Evolutionary conservation across 2,888 invertebrate species (phyloP), one percentile per base, ranked within the genome.

Genomic region (Spodoptera exigua): DNA sequence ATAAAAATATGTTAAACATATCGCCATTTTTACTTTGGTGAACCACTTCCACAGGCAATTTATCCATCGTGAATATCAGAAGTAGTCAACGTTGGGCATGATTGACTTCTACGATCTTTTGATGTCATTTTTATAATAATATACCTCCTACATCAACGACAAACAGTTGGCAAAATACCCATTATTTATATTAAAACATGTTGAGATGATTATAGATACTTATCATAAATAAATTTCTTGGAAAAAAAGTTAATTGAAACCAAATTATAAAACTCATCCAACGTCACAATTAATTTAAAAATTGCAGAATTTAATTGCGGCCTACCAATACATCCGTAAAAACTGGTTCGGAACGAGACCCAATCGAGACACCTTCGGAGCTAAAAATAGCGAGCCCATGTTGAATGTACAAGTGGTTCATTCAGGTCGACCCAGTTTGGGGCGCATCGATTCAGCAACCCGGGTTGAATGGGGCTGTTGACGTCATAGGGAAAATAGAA

Each of bases 401-500:
- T 82, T 89, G 89, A 90, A 90, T 88, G 89, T 89, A 86, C 83
- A 78, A 84, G 87, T 81, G 85, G 79, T 87, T 84, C 92, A 93
- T 93, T 93, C 89, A 93, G 85, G 76, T 81, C 87, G 92, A 88
- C 93, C 92, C 84, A 90, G 87, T 89, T 91, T 81, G 70, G 81
- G 82, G 80, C 83, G 86, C 91, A 91, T 93, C 90, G 93, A 92
- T 93, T 93, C 89, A 91, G 78, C 82, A 86, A 70, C 79, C 79
- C 84, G 87, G 89, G 89, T 87, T 92, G 92, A 92, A 93, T 92
- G 92, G 89, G 70, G 83, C 82, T 61, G 70, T 83, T 94, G 94
- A 94, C 94, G 93, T 94, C 93, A 94, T 86, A 78, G 81, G 54
- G 87, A 83, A 91, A 90, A 86, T 91, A 85, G 91, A 83, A 77